Conservation (phyloP, 2,113 vertebrate genomes). For the Phoenicopterus ruber region DNA sequence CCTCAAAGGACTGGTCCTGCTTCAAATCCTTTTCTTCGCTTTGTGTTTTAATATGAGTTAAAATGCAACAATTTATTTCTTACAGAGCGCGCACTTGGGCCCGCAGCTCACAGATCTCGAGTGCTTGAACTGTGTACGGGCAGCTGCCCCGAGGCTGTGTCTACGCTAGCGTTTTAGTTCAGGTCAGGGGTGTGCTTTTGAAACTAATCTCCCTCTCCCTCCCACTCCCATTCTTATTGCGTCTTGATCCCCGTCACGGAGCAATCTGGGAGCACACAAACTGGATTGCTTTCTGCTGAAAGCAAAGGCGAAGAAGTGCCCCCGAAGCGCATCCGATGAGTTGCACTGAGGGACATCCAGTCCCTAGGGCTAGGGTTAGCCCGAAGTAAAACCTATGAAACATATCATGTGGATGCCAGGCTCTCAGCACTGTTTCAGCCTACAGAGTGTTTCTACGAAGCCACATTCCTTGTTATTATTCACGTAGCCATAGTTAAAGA, state of each 20-base stretch:
- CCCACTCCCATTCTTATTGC: not conserved
- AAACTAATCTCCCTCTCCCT: not conserved
- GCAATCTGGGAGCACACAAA: not conserved
- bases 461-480: not conserved
- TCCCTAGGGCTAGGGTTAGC: not conserved
- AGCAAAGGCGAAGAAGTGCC: not conserved
- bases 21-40: not conserved
- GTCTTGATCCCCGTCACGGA: not conserved
- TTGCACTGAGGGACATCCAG: not conserved
- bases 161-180: not conserved
- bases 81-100: not conserved
- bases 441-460: not conserved
- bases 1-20: not conserved
- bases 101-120: not conserved
- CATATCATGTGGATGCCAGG: not conserved
- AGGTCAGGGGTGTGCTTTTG: not conserved
- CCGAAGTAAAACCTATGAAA: rapidly evolving
- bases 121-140: not conserved
- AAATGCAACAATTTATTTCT: not conserved
- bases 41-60: not conserved
- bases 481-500: not conserved
- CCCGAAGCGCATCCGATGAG: not conserved
- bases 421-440: not conserved
- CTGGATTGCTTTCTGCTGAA: not conserved
- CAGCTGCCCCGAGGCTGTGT: not conserved